Conservation (phyloP, 1,140 invertebrate species). For the Thalassaphorura encarpata region DNA sequence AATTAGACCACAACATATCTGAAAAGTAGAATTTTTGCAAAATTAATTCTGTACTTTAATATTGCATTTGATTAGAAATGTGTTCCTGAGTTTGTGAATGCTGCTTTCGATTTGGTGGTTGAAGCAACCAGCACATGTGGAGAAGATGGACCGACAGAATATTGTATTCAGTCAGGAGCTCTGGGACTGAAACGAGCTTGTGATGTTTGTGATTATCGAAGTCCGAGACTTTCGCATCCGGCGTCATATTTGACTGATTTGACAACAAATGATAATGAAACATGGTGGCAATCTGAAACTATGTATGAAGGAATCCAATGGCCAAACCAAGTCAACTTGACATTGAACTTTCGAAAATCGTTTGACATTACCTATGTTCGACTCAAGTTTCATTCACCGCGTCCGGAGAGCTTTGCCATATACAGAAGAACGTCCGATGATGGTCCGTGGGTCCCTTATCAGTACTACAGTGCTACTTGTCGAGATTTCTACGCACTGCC, state of each 20-base stretch:
- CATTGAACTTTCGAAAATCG: constrained; percentile 81
- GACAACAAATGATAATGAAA: constrained; percentile 75
- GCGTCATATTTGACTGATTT: constrained; percentile 80
- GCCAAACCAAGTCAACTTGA: constrained; percentile 84
- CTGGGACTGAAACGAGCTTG: constrained; percentile 46
- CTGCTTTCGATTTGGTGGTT: constrained; percentile 74
- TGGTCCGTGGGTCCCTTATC: constrained; percentile 84
- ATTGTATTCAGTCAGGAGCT: constrained; percentile 77
- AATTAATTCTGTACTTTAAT: constrained; percentile 3
- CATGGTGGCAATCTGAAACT: constrained; percentile 98
- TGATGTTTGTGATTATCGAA: constrained; percentile 47
- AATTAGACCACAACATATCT: background rate
- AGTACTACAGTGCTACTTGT: constrained; percentile 91
- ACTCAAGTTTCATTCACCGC: constrained; percentile 82
- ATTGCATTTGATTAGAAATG: constrained; percentile 58
- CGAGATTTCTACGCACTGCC: constrained; percentile 74
- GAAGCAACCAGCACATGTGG: constrained; percentile 95
- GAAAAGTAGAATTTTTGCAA: background rate
- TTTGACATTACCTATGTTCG: constrained; percentile 96
- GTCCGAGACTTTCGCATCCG: constrained; percentile 52
- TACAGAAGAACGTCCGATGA: constrained; percentile 74
- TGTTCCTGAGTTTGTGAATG: constrained; percentile 91
- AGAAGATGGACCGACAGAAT: constrained; percentile 58
- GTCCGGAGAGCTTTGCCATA: constrained; percentile 95
- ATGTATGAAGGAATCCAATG: constrained; percentile 87